Conservation (phyloP, 1,140 invertebrate species). For the Pantala flavescens region DNA sequence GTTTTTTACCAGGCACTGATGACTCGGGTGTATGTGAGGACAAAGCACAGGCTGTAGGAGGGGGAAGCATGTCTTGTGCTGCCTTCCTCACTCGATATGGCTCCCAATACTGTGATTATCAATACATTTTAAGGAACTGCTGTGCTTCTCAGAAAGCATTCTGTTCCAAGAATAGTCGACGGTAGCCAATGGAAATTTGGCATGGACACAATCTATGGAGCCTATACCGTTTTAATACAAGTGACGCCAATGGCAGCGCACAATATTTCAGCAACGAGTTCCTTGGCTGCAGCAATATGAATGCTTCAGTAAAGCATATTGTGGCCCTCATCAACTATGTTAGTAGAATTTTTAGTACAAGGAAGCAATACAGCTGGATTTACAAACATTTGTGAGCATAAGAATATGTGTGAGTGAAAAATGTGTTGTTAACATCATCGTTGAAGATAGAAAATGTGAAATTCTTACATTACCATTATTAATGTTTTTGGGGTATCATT, state of each 20-base stretch:
- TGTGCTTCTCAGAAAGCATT: background rate
- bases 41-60: background rate
- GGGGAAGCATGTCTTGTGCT: background rate
- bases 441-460: background rate
- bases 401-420: background rate
- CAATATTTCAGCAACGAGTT: background rate
- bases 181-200: background rate
- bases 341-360: slow-evolving; percentile 2
- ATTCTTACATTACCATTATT: background rate
- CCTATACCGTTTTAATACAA: background rate
- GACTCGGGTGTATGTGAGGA: background rate
- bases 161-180: background rate
- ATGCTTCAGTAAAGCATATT: background rate
- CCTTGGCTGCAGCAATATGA: background rate
- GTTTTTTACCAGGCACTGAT: background rate
- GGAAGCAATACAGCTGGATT: background rate
- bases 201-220: background rate
- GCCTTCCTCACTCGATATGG: background rate
- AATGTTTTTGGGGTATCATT: background rate
- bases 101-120: slow-evolving; percentile 6
- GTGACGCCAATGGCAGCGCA: background rate
- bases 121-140: background rate
- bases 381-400: background rate
- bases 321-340: background rate
- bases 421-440: background rate